Conservation (phyloP, 2,797 vertebrate genomes). For the Lagorchestes hirsutus region DNA sequence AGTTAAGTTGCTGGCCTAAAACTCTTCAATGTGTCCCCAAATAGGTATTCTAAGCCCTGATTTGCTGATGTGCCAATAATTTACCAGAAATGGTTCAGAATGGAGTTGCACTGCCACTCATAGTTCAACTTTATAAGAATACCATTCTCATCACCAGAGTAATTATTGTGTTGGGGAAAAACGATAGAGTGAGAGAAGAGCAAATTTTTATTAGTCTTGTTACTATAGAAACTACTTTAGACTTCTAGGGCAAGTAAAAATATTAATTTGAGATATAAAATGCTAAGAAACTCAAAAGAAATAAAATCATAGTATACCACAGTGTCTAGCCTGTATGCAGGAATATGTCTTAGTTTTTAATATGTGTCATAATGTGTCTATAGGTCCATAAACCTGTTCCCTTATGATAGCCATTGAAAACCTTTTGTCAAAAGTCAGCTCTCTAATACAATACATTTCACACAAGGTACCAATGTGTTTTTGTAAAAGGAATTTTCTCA, state of each 20-base stretch:
- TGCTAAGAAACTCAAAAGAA: background rate
- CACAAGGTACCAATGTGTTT: background rate
- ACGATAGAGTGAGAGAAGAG: background rate
- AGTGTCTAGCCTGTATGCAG: background rate
- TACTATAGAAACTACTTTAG: background rate
- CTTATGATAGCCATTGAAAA: background rate
- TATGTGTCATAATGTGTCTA: background rate
- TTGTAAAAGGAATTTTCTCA: background rate
- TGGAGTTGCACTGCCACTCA: background rate
- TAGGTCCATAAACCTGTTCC: background rate
- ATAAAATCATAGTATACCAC: background rate
- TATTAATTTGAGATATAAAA: background rate
- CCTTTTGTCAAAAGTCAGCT: background rate
- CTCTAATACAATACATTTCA: background rate
- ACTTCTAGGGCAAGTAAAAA: background rate
- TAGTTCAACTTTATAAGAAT: background rate
- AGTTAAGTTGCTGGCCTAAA: background rate
- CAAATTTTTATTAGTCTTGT: background rate
- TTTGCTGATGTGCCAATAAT: background rate
- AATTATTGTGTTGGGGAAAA: background rate
- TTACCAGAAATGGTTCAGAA: background rate
- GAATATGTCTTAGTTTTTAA: background rate
- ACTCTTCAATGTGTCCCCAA: background rate
- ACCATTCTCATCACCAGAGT: background rate
- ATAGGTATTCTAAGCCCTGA: background rate